phyloP scores from a whole-genome alignment of 2,888 invertebrate genomes.

The Microplitis manilae region DNA sequence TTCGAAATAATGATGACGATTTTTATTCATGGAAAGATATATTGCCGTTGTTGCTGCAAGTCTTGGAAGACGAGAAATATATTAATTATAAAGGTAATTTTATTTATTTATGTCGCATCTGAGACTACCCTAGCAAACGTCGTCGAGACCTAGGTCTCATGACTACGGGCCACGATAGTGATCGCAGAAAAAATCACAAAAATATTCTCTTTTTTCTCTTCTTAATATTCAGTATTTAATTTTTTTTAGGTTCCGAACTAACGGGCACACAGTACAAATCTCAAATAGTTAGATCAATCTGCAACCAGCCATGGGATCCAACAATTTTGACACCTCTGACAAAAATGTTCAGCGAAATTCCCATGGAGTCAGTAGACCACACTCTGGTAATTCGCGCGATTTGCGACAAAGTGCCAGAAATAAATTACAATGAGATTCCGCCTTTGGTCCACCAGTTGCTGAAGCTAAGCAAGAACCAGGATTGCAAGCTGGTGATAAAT shows the following conservation, averaged over 20 bases:
- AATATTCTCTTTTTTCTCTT: no score
- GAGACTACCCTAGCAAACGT: no score
- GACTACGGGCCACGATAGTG: no score
- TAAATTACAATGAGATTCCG: slow-evolving; percentile 78
- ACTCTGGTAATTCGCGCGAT: slow-evolving; percentile 77
- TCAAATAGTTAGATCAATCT: slow-evolving; percentile 76
- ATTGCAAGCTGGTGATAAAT: slow-evolving; percentile 71
- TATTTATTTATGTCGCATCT: neutral
- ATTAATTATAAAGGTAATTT: slow-evolving; percentile 74
- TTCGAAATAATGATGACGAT: slow-evolving; percentile 73
- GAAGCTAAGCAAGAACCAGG: slow-evolving; percentile 74
- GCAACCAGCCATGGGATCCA: slow-evolving; percentile 76
- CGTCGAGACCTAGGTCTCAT: no score
- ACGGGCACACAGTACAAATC: slow-evolving; percentile 76
- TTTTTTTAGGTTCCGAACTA: slow-evolving; percentile 69
- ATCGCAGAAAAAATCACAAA: no score
- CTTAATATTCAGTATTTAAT: neutral
- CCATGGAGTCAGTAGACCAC: slow-evolving; percentile 76
- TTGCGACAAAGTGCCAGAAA: slow-evolving; percentile 75
- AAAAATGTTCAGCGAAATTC: slow-evolving; percentile 79
- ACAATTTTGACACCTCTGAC: slow-evolving; percentile 77
- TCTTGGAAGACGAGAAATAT: slow-evolving; percentile 73
- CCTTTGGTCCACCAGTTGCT: slow-evolving; percentile 80
- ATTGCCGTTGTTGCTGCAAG: slow-evolving; percentile 76
- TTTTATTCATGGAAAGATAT: slow-evolving; percentile 80